These are phyloP conservation scores for Cantharis flavilabris DNA, from an alignment of 2,888 invertebrate genomes.

Conservation along the genomic window DNA sequence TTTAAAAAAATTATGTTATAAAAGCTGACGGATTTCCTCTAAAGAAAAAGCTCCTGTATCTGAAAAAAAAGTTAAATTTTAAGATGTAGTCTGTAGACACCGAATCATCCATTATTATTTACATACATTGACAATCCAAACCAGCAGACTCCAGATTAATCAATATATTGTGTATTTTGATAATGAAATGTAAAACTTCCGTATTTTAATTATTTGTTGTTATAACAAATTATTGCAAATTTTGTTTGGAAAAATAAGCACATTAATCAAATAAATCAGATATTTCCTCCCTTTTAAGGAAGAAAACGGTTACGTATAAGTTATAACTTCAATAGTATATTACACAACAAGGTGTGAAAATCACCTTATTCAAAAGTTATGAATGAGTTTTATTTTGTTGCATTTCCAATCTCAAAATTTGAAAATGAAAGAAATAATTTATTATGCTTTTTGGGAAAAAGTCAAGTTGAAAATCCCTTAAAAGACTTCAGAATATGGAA, in stretches of 20 bases:
- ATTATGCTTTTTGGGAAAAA: no score
- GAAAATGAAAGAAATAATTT: no score
- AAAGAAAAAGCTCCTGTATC: no score
- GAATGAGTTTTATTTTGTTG: no score
- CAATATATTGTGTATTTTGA: not conserved
- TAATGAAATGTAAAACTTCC: not conserved
- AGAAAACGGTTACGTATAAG: not conserved
- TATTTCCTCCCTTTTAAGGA: not conserved
- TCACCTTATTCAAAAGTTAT: no score
- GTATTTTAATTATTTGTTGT: not conserved
- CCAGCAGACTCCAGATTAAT: not conserved
- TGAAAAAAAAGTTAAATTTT: no score
- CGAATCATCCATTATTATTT: not conserved
- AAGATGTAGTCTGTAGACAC: not conserved
- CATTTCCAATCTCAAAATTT: not conserved
- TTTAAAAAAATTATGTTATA: no score
- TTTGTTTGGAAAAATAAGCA: not conserved
- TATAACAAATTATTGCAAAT: not conserved
- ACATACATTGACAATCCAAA: not conserved
- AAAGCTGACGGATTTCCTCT: no score
- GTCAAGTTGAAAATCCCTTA: not conserved
- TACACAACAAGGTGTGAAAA: no score
- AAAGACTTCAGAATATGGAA: no score
- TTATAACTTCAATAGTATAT: not conserved
- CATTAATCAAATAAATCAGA: not conserved